Conservation (phyloP, 2,888 invertebrate genomes). For the Ferrisia virgata region DNA sequence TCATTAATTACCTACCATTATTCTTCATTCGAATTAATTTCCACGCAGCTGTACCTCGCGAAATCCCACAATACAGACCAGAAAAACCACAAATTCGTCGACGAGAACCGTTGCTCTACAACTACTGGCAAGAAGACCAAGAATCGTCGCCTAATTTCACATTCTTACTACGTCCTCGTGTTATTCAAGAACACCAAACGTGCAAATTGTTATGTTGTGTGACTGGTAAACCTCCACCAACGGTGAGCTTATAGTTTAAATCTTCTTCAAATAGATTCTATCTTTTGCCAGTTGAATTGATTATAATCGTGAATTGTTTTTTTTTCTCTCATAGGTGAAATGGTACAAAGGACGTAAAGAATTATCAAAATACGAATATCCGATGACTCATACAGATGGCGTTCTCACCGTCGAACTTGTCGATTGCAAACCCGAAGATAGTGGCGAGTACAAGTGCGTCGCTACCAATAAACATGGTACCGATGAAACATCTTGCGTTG, state of each 20-base stretch:
- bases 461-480: slow-evolving; percentile 92
- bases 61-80: slow-evolving; percentile 65
- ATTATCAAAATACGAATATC: slow-evolving; percentile 83
- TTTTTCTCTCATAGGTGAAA: slow-evolving; percentile 54
- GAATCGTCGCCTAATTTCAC: slow-evolving; percentile 95
- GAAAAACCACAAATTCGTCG: slow-evolving; percentile 70
- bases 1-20: too few species aligned
- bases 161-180: slow-evolving; percentile 96
- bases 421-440: slow-evolving; percentile 90
- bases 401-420: slow-evolving; percentile 96
- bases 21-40: slow-evolving; percentile 30
- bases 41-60: slow-evolving; percentile 69
- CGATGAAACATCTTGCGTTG: slow-evolving; percentile 92
- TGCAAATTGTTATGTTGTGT: slow-evolving; percentile 97
- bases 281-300: neutral
- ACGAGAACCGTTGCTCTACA: slow-evolving; percentile 78
- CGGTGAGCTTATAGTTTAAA: slow-evolving; percentile 61
- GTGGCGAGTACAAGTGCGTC: slow-evolving; percentile 91
- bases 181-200: slow-evolving; percentile 93
- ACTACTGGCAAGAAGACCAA: slow-evolving; percentile 88
- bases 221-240: slow-evolving; percentile 90
- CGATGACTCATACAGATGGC: slow-evolving; percentile 88
- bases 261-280: neutral
- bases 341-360: slow-evolving; percentile 86
- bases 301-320: neutral